phyloP scores from a whole-genome alignment of 2,797 vertebrate species.

The Chloroceryle inda region DNA sequence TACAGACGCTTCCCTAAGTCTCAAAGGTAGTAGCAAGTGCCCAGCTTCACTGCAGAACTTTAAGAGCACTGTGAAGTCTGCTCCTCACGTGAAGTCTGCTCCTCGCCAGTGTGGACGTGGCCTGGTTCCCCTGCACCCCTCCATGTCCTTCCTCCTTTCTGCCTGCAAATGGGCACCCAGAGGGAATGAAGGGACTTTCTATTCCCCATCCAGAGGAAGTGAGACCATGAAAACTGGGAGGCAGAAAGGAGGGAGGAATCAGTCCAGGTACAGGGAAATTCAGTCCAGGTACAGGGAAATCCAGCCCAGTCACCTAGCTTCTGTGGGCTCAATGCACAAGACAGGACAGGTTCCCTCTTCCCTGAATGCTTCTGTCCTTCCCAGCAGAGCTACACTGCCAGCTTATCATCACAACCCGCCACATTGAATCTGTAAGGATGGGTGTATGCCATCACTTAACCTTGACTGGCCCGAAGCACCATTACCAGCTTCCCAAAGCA shows the following conservation, averaged over 20 bases:
- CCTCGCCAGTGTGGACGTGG: neutral
- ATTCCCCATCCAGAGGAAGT: neutral
- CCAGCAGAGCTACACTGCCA: neutral
- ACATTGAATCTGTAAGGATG: fast-evolving
- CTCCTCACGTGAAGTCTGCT: neutral
- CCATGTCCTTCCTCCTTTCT: neutral
- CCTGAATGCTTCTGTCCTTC: neutral
- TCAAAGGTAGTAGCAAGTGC: neutral
- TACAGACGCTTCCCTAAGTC: neutral
- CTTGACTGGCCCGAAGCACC: neutral
- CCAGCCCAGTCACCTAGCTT: neutral
- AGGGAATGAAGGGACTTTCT: neutral
- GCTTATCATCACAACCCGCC: neutral
- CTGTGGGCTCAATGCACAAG: neutral
- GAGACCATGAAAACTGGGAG: neutral
- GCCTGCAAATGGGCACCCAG: neutral
- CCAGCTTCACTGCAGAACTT: neutral
- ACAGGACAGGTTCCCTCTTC: neutral
- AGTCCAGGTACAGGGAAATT: neutral
- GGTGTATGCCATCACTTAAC: neutral
- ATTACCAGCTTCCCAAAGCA: neutral
- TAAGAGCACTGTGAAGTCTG: neutral
- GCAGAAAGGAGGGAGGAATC: neutral
- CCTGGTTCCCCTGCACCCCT: neutral
- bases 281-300: neutral